These are phyloP conservation scores for Torymus tubicola DNA, from an alignment of 2,888 invertebrate genomes.

Conservation along the genomic window DNA sequence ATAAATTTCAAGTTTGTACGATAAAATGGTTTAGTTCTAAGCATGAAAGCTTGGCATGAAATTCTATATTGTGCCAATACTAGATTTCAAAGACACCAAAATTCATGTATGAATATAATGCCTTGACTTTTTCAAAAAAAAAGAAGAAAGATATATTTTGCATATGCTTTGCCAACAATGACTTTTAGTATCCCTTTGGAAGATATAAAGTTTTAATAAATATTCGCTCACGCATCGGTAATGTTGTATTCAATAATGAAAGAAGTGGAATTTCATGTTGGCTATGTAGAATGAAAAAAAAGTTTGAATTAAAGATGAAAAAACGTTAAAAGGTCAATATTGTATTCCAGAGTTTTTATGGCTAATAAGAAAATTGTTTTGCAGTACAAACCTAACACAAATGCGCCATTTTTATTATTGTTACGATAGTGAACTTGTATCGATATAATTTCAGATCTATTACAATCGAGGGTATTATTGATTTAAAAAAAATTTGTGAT, in stretches of 20 bases:
- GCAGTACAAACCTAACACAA: slow-evolving; percentile 49
- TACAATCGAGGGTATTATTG: slow-evolving; percentile 38
- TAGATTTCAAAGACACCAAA: slow-evolving; percentile 55
- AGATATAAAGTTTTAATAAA: slow-evolving; percentile 22
- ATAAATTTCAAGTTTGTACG: slow-evolving; percentile 51
- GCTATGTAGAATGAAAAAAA: slow-evolving; percentile 19
- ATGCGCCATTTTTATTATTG: slow-evolving; percentile 43
- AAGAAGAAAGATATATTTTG: slow-evolving; percentile 44
- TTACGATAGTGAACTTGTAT: slow-evolving; percentile 19
- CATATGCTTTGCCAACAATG: slow-evolving; percentile 48
- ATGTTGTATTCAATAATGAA: not conserved
- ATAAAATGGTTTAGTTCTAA: slow-evolving; percentile 53
- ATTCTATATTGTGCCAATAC: slow-evolving; percentile 54
- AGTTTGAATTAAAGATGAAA: slow-evolving; percentile 19
- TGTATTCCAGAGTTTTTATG: slow-evolving; percentile 47
- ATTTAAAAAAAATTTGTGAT: slow-evolving; percentile 31
- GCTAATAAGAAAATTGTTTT: slow-evolving; percentile 45
- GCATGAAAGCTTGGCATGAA: slow-evolving; percentile 50
- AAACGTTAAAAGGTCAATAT: slow-evolving; percentile 28
- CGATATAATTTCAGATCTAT: slow-evolving; percentile 40
- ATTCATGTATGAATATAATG: slow-evolving; percentile 44
- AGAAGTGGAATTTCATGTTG: slow-evolving; percentile 23
- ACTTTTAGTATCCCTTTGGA: slow-evolving; percentile 30
- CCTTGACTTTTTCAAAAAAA: slow-evolving; percentile 42
- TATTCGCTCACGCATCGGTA: slow-evolving; percentile 22